Evolutionary conservation across 2,113 vertebrate genomes (phyloP), one percentile per base, ranked within the genome.

Genomic region (Saimiri boliviensis): DNA sequence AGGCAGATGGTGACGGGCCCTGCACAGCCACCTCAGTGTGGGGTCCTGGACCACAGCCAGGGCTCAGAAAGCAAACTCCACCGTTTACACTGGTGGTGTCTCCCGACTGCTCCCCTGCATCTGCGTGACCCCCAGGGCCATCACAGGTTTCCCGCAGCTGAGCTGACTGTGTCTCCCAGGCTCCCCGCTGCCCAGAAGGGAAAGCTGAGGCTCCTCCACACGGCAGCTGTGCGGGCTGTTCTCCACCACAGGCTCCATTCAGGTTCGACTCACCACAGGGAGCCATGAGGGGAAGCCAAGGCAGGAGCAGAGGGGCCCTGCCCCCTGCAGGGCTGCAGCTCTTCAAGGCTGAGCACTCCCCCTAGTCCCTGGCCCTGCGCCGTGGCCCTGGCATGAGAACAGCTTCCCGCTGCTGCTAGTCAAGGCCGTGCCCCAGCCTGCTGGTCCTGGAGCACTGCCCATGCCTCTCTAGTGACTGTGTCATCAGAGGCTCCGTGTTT

Each of bases 351-450:
- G 32, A 68, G 63, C 14, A 13, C 63, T 68, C 14, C 35, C 21
- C 37, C 37, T 54, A 3, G 0, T 6, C 20, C 86, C 52, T 1
- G 6, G 32, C 70, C 70, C 27, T 12, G 5, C 7, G n/a, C 19
- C 13, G 20, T 5, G 3, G 52, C 49, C 37, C 52, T 9, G 37
- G 52, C 20, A 12, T 10, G 37, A 37, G 21, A 73, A 40, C 2
- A 0, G 63, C 32, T 68, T 32, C 60, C 30, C 0, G 7, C 63
- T 68, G 63, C 35, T 68, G 63, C 63, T 35, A 6, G 32, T 68
- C 63, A 66, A 8, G 2, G 63, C 5, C 16, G 25, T 66, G 30
- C 30, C 32, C 13, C 63, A 66, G 63, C 30, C 63, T 16, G 6
- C 49, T 6, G 13, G 63, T 66, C 11, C 30, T 0, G 32, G 20